phyloP scores from a whole-genome alignment of 2,888 invertebrate genomes.

The Melieria picta region DNA sequence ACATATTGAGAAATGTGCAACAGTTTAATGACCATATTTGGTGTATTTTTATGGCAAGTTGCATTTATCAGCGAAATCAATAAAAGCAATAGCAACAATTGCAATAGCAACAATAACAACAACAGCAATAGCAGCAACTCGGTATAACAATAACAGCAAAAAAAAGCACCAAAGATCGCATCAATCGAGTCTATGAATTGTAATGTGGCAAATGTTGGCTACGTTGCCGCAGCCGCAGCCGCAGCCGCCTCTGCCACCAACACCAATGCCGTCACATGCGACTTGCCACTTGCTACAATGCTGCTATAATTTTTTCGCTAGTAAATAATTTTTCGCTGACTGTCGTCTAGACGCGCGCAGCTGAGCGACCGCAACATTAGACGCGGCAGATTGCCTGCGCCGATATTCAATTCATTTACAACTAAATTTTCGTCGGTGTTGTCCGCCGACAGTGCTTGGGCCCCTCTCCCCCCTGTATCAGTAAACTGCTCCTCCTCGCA shows the following conservation, averaged over 20 bases:
- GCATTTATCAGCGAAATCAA: slow-evolving; percentile 57
- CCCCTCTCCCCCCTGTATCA: too few relatives aligned
- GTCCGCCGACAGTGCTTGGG: too few relatives aligned
- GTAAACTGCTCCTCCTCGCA: too few relatives aligned
- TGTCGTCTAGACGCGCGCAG: too few relatives aligned
- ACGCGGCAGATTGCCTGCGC: too few relatives aligned
- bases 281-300: too few relatives aligned
- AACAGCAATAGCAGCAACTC: slow-evolving; percentile 6
- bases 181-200: slow-evolving; percentile 15
- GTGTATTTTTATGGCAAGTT: slow-evolving; percentile 64
- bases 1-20: slow-evolving; percentile 66
- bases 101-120: slow-evolving; percentile 3
- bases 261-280: too few relatives aligned
- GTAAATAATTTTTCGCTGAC: too few relatives aligned
- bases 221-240: slow-evolving; percentile 14
- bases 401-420: too few relatives aligned
- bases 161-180: background rate
- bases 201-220: slow-evolving; percentile 26
- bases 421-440: too few relatives aligned
- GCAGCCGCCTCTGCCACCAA: background rate
- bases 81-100: slow-evolving; percentile 27
- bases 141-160: slow-evolving; percentile 7
- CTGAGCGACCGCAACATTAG: too few relatives aligned
- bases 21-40: slow-evolving; percentile 65
- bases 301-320: too few relatives aligned